These are phyloP conservation scores for Cynopterus brachyotis DNA, from an alignment of 2,113 vertebrate species.

Conservation along the genomic window DNA sequence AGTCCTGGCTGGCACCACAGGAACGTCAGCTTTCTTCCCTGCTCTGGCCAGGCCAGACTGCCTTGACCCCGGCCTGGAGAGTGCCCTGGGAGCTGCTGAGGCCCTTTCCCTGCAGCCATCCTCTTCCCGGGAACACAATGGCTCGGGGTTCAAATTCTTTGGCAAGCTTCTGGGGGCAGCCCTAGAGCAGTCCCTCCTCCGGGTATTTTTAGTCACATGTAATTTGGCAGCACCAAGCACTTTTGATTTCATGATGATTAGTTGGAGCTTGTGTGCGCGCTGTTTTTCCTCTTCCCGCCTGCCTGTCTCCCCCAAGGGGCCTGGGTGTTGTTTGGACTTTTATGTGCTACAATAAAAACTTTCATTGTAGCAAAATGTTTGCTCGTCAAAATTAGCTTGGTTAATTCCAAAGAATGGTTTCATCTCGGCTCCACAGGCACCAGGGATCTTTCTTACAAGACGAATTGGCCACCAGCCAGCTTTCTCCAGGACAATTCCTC, in stretches of 20 bases:
- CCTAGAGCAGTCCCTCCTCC: not conserved
- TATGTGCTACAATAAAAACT: constrained; percentile 80
- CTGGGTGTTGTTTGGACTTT: constrained; percentile 77
- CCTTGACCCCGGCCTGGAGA: not conserved
- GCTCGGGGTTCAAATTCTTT: not conserved
- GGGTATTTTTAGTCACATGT: constrained; percentile 70
- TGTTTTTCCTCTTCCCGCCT: constrained; percentile 52
- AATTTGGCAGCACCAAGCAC: constrained; percentile 55
- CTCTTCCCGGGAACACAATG: not conserved
- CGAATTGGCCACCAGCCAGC: constrained; percentile 80
- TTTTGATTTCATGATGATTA: constrained; percentile 68
- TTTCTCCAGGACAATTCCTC: constrained; percentile 78
- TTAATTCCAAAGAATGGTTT: constrained; percentile 85
- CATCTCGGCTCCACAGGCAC: constrained; percentile 81
- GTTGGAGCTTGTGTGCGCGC: constrained; percentile 18
- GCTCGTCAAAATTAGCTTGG: constrained; percentile 74
- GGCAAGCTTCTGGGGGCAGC: constrained; percentile 41
- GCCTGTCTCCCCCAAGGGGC: constrained; percentile 65
- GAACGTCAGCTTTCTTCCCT: not conserved
- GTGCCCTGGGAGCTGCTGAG: not conserved
- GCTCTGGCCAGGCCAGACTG: not conserved
- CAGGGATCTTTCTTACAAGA: constrained; percentile 78
- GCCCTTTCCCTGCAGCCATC: not conserved
- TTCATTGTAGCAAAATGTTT: constrained; percentile 78
- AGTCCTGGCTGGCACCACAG: fast-evolving